Conservation (phyloP, 2,797 vertebrate genomes). For the Rhinatrema bivittatum region DNA sequence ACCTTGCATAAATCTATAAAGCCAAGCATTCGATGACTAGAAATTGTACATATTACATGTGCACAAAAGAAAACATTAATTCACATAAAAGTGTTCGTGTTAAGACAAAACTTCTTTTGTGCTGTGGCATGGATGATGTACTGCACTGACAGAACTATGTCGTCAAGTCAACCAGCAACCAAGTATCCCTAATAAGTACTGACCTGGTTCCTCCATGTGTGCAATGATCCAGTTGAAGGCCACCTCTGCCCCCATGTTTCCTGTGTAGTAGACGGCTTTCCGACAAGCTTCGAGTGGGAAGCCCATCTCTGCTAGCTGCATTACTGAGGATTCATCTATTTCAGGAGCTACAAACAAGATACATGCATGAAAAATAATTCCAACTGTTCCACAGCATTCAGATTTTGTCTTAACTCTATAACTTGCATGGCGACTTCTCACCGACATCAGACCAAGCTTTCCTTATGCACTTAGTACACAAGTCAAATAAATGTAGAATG, state of each 20-base stretch:
- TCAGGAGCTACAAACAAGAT: slow-evolving; percentile 73
- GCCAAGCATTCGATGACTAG: too few species aligned
- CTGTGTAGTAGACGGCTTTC: slow-evolving; percentile 96
- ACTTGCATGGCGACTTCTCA: too few species aligned
- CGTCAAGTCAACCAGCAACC: background rate
- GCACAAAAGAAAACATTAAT: too few species aligned
- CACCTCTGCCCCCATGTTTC: slow-evolving; percentile 92
- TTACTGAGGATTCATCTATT: slow-evolving; percentile 88
- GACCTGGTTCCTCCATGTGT: slow-evolving; percentile 97
- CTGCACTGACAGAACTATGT: background rate
- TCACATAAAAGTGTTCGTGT: too few species aligned
- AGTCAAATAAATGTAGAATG: too few species aligned
- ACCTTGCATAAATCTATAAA: too few species aligned
- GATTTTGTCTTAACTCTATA: too few species aligned
- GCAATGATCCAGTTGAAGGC: slow-evolving; percentile 98
- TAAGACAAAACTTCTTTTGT: too few species aligned
- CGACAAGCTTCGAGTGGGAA: slow-evolving; percentile 93
- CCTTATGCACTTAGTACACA: too few species aligned
- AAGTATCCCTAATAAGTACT: slow-evolving; percentile 30
- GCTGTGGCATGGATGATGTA: too few species aligned
- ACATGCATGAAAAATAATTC: slow-evolving; percentile 9
- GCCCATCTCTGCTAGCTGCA: slow-evolving; percentile 98
- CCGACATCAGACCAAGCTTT: too few species aligned
- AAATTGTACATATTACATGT: too few species aligned
- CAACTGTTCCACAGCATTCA: background rate